Percentiles rank a stretch among this genome's conserved stretches.
phyloP scores from a whole-genome alignment of 2,888 invertebrate species.

The Gibbula magus region DNA sequence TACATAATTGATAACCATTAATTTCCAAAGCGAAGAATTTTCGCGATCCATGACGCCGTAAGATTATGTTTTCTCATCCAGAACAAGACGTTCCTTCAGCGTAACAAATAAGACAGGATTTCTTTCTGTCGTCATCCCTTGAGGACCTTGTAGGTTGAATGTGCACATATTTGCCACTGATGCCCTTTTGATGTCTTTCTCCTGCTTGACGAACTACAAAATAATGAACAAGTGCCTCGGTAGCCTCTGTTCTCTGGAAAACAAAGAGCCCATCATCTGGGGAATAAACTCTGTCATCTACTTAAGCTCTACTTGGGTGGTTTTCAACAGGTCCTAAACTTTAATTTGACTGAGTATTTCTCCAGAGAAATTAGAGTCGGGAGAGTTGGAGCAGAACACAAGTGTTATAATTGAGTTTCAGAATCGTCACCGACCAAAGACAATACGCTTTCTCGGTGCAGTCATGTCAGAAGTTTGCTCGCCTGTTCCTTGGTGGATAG shows the following conservation, averaged over 20 bases:
- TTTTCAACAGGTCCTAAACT: slow-evolving; percentile 15
- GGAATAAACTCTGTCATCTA: too few relatives aligned
- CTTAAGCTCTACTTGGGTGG: background rate
- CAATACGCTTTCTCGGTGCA: too few relatives aligned
- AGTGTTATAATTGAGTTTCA: background rate
- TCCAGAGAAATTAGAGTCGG: slow-evolving; percentile 4
- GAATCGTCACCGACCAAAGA: too few relatives aligned
- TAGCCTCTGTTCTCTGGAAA: background rate
- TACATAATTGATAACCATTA: background rate
- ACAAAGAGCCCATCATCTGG: too few relatives aligned
- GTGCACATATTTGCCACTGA: background rate
- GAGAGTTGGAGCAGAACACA: background rate
- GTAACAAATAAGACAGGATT: background rate
- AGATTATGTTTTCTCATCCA: background rate
- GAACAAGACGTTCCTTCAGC: background rate
- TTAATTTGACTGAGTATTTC: slow-evolving; percentile 19
- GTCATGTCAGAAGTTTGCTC: too few relatives aligned
- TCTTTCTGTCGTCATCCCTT: background rate
- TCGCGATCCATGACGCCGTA: background rate
- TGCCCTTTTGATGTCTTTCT: background rate
- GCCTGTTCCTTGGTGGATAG: too few relatives aligned
- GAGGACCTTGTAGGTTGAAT: background rate
- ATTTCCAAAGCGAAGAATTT: background rate
- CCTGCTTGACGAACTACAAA: slow-evolving; percentile 5
- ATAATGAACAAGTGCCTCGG: background rate